Base-by-base conservation (phyloP, 2,888 invertebrate species). In the Yponomeuta malinellus region DNA sequence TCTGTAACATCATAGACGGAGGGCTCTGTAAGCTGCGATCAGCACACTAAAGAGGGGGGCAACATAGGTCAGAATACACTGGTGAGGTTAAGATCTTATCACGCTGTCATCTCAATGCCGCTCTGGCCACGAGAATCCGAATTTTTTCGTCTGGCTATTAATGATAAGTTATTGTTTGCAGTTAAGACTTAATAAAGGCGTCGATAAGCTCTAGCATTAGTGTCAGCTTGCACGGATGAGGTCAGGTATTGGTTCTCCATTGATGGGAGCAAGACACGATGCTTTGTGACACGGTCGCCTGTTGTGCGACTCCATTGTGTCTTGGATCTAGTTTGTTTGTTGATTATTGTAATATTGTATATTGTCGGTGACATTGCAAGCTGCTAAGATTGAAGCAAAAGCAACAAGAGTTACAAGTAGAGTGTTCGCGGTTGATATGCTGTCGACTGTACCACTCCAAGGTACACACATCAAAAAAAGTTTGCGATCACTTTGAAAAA, bases 31-130 rank as follows among this genome's bases (percentile, higher is more conserved):
- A 10, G 65, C 65, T 59, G 52, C 12, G 43, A 10, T 10, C 10
- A 15, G 3, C 33, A 33, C 2, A n/a, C n/a, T 33, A 67, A 15
- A 43, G 43, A 43, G 33, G 37, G 37, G 67, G 33, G 67, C 9
- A 31, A 23, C 12, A 29, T 10, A n/a, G 67, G 37, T 67, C 67
- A 10, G 43, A 33, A 15, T 37, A 67, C 10, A 52, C 12, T 68
- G 68, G 68, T 31, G 33, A 48, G 33, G 10, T 8, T 5, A n/a
- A 52, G 87, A 90, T 89, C 84, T 87, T 81, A 84, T 78, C 81
- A 48, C 79, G 85, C 86, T 90, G 90, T 90, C 89, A 82, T 90
- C 89, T 91, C 91, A 91, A 90, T 91, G 91, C 89, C 90, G 86
- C 82, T 82, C 85, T 78, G 81, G 80, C 79, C 90, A 90, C 90